phyloP scores from a whole-genome alignment of 2,113 vertebrate genomes.

The Melanerpes formicivorus region DNA sequence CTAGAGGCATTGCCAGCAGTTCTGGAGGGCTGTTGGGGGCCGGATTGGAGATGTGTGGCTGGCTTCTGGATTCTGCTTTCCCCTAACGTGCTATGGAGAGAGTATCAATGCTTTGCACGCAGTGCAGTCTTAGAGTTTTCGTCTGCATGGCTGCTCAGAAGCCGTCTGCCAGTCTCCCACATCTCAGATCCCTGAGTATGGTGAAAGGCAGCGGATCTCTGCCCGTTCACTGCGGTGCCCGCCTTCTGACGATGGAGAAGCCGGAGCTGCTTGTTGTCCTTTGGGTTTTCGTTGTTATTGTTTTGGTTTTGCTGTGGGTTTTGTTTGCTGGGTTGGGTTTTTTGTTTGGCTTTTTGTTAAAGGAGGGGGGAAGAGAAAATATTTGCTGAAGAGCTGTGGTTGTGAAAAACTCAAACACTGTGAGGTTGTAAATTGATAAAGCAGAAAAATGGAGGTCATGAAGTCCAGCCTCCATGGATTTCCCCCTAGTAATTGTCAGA shows the following conservation, averaged over 20 bases:
- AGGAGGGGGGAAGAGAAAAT: neutral
- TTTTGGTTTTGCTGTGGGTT: too few relatives aligned
- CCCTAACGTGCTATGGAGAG: neutral
- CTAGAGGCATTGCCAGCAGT: rapidly evolving
- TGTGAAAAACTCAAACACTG: neutral
- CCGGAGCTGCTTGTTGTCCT: neutral
- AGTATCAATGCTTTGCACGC: rapidly evolving
- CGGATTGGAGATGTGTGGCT: rapidly evolving
- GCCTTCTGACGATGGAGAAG: neutral
- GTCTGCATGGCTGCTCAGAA: neutral
- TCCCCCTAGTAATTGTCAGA: neutral
- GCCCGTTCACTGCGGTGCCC: neutral
- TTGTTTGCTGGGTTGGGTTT: too few relatives aligned
- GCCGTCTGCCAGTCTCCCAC: rapidly evolving
- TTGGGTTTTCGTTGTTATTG: too few relatives aligned
- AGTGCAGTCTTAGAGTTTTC: neutral
- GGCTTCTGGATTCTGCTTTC: rapidly evolving
- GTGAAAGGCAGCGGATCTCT: neutral
- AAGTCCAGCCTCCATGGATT: neutral
- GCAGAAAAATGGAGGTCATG: neutral
- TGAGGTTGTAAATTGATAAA: neutral
- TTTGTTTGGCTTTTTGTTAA: too few relatives aligned
- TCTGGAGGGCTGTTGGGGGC: neutral
- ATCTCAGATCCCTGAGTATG: rapidly evolving
- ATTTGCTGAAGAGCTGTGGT: neutral